Evolutionary conservation across 2,113 vertebrate genomes (phyloP), one percentile per base, ranked within the genome.

Genomic region (Eonycteris spelaea): DNA sequence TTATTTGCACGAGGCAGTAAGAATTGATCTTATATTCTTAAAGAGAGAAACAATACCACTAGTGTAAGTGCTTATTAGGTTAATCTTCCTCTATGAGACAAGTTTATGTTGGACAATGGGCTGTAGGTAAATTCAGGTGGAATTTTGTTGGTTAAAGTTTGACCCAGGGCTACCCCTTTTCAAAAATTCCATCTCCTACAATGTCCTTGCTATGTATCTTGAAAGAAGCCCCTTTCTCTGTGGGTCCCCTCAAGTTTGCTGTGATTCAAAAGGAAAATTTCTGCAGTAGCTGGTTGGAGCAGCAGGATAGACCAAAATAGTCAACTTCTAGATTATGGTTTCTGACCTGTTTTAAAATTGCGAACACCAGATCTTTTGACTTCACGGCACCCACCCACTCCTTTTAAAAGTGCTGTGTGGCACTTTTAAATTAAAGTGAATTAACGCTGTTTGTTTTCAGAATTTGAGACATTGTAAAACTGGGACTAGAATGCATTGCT

Each of bases 401-500:
- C 77, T 94, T 77, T 84, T 96, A 92, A 89, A 96, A 97, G 57
- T 94, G 92, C 88, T 94, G 38, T 90, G 63, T 86, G 86, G 92
- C 88, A 96, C 73, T 94, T 97, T 97, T 89, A 93, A 97, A 96
- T 96, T 86, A 97, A 94, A 96, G 80, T 93, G 90, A 92, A 97
- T 94, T 94, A 96, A 89, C 82, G 80, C 88, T 68, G 53, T 90
- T 96, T 74, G 92, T 97, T 96, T 96, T 97, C 90, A 91, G 94
- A 96, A 94, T 94, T 95, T 89, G 94, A 82, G 90, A 68, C 71
- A 86, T 33, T 67, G 18, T 88, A 86, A 97, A 97, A 96, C 28
- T 86, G 77, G 26, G 73, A 57, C 38, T 95, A 51, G 43, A 89
- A 91, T 78, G 74, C 63, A 79, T 70, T 92, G 87, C 74, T 95